Percentiles rank a stretch among this genome's conserved stretches.
phyloP scores from a whole-genome alignment of 1,140 invertebrate species.

The Oedothorax gibbosus region DNA sequence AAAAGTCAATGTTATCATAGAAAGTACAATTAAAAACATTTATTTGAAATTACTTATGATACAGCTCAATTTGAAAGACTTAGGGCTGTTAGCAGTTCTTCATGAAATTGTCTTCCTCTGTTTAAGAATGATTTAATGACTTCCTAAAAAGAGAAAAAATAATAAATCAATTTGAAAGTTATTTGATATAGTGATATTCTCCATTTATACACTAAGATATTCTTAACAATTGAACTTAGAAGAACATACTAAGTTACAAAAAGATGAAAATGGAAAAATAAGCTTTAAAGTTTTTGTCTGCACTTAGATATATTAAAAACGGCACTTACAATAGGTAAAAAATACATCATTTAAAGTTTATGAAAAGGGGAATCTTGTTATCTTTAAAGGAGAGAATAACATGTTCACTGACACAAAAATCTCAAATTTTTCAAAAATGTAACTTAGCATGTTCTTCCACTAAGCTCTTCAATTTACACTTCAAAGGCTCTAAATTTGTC shows the following conservation, averaged over 20 bases:
- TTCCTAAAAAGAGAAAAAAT: slow-evolving; percentile 15
- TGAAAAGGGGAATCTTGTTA: too few species aligned
- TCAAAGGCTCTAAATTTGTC: too few species aligned
- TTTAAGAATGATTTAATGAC: slow-evolving; percentile 25
- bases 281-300: neutral
- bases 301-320: neutral
- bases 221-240: too few species aligned
- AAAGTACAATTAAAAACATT: neutral
- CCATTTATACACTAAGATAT: neutral
- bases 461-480: too few species aligned
- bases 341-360: too few species aligned
- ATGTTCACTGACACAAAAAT: too few species aligned
- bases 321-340: neutral
- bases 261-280: neutral
- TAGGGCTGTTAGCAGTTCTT: slow-evolving; percentile 7
- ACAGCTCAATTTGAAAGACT: neutral
- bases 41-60: neutral
- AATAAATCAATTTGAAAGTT: neutral
- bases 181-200: neutral
- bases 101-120: slow-evolving; percentile 44
- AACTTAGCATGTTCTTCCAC: too few species aligned
- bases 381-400: too few species aligned
- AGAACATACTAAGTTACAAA: neutral
- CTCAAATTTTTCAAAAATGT: too few species aligned
- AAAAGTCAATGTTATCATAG: neutral